Evolutionary conservation across 2,797 vertebrate species (phyloP), one percentile per base, ranked within the genome.

Genomic region (Xenentodon cancila): DNA sequence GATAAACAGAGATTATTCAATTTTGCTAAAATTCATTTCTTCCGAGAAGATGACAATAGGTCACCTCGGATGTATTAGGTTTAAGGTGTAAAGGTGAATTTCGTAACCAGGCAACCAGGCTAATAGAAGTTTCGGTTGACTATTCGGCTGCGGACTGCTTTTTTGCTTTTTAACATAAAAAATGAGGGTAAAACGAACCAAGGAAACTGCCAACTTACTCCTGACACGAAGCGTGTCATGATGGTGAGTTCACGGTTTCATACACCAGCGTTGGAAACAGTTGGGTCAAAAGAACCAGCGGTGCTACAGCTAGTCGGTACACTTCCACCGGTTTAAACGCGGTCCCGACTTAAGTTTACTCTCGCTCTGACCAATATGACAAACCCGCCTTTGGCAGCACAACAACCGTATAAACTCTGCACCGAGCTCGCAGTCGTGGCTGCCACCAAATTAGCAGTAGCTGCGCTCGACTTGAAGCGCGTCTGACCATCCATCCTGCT

Each of bases 391-490:
- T 7, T 19, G 13, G 62, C 43, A 30, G 16, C 22, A 5, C 1
- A 4, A 53, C 44, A 12, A 40, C 3, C 3, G 7, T 27, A 27
- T 27, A 3, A 45, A 69, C 61, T 75, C 58, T 51, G n/a, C 1
- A 16, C 53, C 17, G 44, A 64, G 79, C 64, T 71, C 60, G 32
- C 20, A 15, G 51, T 44, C 40, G 40, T 51, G 53, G 56, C 56
- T 21, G 17, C 17, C 19, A 43, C 46, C 13, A 21, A 18, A 62
- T 76, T 90, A 87, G 87, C 86, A 74, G 79, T 76, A 86, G 79
- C 83, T 25, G 42, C 50, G 79, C 75, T 62, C 18, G 22, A 70
- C 42, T 27, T 50, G 46, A 67, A 69, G 25, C 25, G 25, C 3
- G 25, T 25, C 25, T 25, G 25, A 25, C 25, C 25, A 25, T 76